These are phyloP conservation scores for Carlito syrichta DNA, from an alignment of 2,113 vertebrate species.

Conservation along the genomic window DNA sequence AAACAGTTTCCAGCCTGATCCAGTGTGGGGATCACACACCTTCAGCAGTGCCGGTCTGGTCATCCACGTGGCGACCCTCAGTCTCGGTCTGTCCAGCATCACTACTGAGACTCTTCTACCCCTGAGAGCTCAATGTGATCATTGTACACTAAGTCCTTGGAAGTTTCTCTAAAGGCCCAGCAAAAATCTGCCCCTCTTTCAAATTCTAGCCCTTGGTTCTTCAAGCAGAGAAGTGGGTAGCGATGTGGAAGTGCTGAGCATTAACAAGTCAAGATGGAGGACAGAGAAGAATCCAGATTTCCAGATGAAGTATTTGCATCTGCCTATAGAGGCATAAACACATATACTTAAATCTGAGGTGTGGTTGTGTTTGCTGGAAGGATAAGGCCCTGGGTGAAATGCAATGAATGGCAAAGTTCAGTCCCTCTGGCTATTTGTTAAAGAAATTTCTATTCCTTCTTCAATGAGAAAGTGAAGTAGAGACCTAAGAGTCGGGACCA, in stretches of 20 bases:
- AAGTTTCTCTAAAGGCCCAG: not conserved
- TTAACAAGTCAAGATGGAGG: not conserved
- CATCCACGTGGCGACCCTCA: accelerated
- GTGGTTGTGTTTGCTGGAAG: not conserved
- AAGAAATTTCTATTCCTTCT: not conserved
- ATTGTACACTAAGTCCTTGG: not conserved
- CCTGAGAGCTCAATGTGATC: not conserved
- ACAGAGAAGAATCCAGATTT: not conserved
- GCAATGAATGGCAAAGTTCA: not conserved
- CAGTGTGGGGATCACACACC: too few relatives aligned
- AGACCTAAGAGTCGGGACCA: not conserved
- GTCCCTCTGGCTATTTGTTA: not conserved
- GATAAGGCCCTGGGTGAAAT: not conserved
- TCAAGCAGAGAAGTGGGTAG: not conserved
- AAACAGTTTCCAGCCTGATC: not conserved
- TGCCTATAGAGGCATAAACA: too few relatives aligned
- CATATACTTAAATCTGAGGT: too few relatives aligned
- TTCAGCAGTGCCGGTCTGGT: not conserved
- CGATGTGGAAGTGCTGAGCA: not conserved
- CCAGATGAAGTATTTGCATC: not conserved
- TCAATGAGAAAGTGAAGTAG: not conserved
- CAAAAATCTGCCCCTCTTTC: not conserved
- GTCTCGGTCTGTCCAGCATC: not conserved
- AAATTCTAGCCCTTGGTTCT: not conserved
- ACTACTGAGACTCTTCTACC: not conserved